Conservation (phyloP, 1,140 invertebrate genomes). For the Mercenaria mercenaria region DNA sequence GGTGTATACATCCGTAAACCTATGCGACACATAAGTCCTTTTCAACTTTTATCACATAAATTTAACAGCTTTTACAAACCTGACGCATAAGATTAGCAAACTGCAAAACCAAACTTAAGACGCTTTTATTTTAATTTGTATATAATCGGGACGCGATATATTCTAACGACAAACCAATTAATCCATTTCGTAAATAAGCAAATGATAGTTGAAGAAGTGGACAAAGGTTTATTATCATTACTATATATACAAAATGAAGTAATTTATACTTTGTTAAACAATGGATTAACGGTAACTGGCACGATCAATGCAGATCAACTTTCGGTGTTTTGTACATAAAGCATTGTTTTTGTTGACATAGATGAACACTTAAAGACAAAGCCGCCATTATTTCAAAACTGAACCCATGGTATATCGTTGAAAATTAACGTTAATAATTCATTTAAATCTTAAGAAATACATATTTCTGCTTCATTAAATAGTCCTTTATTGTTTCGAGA, state of each 20-base stretch:
- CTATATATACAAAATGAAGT: not conserved
- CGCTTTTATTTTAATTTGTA: not conserved
- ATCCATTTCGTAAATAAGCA: not conserved
- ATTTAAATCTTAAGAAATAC: not conserved
- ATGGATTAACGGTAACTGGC: not conserved
- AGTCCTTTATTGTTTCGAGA: no score
- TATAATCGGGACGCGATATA: not conserved
- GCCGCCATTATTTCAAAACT: not conserved
- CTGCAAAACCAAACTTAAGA: not conserved
- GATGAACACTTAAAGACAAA: constrained; percentile 14
- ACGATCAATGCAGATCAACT: not conserved
- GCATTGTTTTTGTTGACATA: not conserved
- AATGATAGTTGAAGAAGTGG: not conserved
- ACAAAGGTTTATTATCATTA: not conserved
- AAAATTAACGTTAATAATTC: not conserved
- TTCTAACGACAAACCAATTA: not conserved
- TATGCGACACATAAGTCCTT: not conserved
- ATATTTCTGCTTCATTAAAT: no score
- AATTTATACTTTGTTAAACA: not conserved
- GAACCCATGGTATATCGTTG: not conserved
- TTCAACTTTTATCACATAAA: not conserved
- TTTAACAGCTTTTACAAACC: not conserved
- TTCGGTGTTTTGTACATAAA: not conserved
- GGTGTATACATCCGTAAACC: not conserved
- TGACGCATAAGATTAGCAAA: not conserved